A percentile compares a stretch with the other conserved stretches of the same genome.
Evolutionary conservation across 2,888 invertebrate genomes (phyloP).

Genomic region (Diloba caeruleocephala): DNA sequence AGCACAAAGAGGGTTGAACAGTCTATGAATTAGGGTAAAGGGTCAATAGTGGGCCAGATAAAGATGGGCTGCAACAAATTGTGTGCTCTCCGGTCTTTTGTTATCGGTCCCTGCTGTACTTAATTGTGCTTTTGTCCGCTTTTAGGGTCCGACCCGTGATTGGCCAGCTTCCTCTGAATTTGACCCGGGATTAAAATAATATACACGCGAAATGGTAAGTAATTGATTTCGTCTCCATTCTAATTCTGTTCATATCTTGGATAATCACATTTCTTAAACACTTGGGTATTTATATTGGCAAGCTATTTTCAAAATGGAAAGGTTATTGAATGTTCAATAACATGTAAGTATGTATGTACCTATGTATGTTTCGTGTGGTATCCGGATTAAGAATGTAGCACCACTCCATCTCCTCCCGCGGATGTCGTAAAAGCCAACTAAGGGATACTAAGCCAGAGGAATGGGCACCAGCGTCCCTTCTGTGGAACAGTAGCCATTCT

Average conservation of each 20-base stretch:
- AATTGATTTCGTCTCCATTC: constrained; percentile 49
- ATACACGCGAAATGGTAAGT: constrained; percentile 53
- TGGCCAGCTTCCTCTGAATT: constrained; percentile 72
- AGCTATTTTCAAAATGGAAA: too few species aligned
- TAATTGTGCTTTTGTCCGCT: constrained; percentile 87
- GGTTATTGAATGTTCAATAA: too few species aligned
- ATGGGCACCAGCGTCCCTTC: too few species aligned
- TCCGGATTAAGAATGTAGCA: too few species aligned
- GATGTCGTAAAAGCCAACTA: too few species aligned
- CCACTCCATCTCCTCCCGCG: too few species aligned
- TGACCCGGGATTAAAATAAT: constrained; percentile 71
- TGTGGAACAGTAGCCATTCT: too few species aligned
- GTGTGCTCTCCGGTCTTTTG: constrained; percentile 83
- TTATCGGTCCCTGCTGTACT: constrained; percentile 85
- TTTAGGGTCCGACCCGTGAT: constrained; percentile 72
- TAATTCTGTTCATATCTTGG: constrained; percentile 12
- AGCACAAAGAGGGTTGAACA: constrained; percentile 67
- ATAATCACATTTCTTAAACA: constrained; percentile 2
- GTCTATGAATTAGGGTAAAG: constrained; percentile 86
- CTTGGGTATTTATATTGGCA: too few species aligned
- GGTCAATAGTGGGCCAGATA: constrained; percentile 86
- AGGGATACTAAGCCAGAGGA: too few species aligned
- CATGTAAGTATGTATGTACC: too few species aligned
- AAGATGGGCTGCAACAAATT: constrained; percentile 89
- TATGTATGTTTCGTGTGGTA: too few species aligned